Conservation (phyloP, 2,113 vertebrate species). For the Phrynosoma platyrhinos region DNA sequence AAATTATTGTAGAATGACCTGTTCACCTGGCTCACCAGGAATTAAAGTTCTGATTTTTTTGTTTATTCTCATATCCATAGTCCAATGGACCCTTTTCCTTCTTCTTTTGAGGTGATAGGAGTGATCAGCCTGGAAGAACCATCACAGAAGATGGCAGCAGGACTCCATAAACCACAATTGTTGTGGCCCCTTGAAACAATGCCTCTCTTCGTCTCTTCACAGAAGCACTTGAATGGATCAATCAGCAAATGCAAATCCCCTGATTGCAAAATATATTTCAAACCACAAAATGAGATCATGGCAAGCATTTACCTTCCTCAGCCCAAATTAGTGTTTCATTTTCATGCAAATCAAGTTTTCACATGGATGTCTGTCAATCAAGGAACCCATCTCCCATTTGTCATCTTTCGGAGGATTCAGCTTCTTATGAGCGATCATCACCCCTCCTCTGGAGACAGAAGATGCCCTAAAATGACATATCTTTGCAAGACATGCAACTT, state of each 20-base stretch:
- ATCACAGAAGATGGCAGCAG: no score
- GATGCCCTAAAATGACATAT: not conserved
- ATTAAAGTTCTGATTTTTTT: no score
- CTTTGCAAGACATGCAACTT: not conserved
- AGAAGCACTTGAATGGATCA: conserved; percentile 23
- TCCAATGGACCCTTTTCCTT: not conserved
- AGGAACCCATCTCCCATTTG: conserved; percentile 13
- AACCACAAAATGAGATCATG: conserved; percentile 41
- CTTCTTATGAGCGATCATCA: not conserved
- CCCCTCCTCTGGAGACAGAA: no score
- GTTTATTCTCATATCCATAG: no score
- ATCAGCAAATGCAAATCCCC: conserved; percentile 36
- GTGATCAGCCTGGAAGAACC: not conserved
- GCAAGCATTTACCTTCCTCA: conserved; percentile 28
- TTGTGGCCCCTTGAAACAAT: not conserved
- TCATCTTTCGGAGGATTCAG: not conserved
- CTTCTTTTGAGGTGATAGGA: not conserved
- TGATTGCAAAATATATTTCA: conserved; percentile 50
- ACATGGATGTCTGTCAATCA: conserved; percentile 23
- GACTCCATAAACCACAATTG: not conserved
- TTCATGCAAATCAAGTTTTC: conserved; percentile 34
- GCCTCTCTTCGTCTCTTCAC: not conserved
- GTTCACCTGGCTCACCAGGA: no score
- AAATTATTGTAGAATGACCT: no score
- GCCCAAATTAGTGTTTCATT: conserved; percentile 46